These are phyloP conservation scores for Tetramorium parvispinum DNA, from an alignment of 1,140 invertebrate species.

Conservation along the genomic window DNA sequence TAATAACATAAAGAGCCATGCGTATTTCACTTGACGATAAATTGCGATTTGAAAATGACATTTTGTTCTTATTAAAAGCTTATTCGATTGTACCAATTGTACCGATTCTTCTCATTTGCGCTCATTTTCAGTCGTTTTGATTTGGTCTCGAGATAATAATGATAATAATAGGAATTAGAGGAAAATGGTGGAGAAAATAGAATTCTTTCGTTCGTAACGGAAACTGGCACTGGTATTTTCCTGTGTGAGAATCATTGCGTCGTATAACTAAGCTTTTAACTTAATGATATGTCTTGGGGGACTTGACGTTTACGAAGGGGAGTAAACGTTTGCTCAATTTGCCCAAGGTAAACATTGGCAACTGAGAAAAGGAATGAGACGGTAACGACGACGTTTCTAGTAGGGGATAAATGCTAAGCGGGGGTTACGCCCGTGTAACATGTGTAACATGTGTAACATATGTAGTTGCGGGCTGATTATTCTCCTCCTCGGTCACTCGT, in stretches of 20 bases:
- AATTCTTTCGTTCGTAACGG: neutral
- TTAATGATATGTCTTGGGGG: conserved; percentile 55
- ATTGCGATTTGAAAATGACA: neutral
- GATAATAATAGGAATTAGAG: neutral
- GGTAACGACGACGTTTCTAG: neutral
- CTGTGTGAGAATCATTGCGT: conserved; percentile 13
- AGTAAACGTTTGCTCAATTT: conserved; percentile 55
- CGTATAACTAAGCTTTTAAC: conserved; percentile 6
- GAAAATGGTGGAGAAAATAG: neutral
- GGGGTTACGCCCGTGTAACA: neutral
- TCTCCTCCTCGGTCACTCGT: neutral
- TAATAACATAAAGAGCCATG: neutral
- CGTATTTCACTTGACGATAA: neutral
- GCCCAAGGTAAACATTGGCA: conserved; percentile 34
- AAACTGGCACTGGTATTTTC: neutral
- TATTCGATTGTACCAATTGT: neutral
- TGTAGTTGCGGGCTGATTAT: neutral
- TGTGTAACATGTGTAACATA: no score
- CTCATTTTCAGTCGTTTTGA: neutral
- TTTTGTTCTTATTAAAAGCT: neutral
- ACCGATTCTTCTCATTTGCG: neutral
- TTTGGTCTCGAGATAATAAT: neutral
- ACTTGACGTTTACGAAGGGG: conserved; percentile 8
- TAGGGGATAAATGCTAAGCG: neutral
- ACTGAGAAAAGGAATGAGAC: neutral